Percentiles rank a stretch among this genome's conserved stretches.
phyloP scores from a whole-genome alignment of 2,113 vertebrate species.

The Grammomys surdaster region DNA sequence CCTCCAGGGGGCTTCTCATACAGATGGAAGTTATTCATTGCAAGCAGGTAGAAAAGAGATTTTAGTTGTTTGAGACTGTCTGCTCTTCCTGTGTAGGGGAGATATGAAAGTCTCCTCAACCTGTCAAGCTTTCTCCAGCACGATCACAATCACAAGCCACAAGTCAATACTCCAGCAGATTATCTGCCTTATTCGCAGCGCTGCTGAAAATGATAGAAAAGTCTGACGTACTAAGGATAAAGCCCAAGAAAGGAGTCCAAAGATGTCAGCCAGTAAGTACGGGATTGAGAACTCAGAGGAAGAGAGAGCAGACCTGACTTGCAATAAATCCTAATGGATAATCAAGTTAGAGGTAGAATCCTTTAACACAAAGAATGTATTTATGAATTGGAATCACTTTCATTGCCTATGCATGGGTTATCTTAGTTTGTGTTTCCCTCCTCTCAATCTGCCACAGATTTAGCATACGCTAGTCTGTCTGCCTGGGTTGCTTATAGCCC shows the following conservation, averaged over 20 bases:
- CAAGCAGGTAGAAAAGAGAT: neutral
- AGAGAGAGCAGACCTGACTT: neutral
- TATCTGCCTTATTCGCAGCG: neutral
- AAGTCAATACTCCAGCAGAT: neutral
- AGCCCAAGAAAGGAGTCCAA: neutral
- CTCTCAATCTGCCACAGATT: neutral
- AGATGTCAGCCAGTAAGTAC: neutral
- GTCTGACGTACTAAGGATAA: constrained; percentile 1
- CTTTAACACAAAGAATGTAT: neutral
- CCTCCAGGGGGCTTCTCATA: neutral
- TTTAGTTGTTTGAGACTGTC: neutral
- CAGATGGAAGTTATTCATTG: constrained; percentile 1
- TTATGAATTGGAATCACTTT: neutral
- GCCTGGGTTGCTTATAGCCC: neutral
- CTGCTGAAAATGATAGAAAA: neutral
- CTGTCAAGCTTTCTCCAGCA: neutral
- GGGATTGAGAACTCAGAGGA: neutral
- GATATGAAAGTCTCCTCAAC: neutral
- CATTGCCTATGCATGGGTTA: neutral
- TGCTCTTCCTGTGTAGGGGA: neutral
- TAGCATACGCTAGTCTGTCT: neutral
- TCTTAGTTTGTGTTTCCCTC: neutral
- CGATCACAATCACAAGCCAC: neutral
- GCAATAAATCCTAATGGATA: neutral
- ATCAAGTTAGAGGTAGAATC: neutral